Percentiles rank a stretch among this genome's conserved stretches.
Conservation (phyloP, 2,797 vertebrate species). For the Dromococcyx pavoninus region DNA sequence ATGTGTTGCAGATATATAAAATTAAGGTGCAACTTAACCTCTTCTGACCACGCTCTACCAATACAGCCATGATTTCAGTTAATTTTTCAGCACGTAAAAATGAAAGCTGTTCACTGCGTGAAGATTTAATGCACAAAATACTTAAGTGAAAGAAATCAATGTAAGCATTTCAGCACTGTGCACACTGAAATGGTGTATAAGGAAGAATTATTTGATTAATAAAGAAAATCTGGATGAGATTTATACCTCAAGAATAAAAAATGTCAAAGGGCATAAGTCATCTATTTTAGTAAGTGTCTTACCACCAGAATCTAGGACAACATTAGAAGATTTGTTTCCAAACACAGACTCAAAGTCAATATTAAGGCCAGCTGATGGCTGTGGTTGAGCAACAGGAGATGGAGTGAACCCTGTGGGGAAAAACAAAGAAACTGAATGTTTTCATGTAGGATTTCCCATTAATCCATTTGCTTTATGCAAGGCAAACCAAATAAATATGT, state of each 20-base stretch:
- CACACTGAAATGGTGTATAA: fast-evolving
- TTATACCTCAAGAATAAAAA: background rate
- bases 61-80: background rate
- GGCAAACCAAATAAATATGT: background rate
- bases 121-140: background rate
- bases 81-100: background rate
- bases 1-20: background rate
- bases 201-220: background rate
- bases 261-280: background rate
- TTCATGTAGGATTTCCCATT: background rate
- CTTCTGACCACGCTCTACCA: background rate
- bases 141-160: background rate
- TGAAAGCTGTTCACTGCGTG: background rate
- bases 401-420: constrained; percentile 83
- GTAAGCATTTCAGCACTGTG: background rate
- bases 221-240: background rate
- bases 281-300: constrained; percentile 61
- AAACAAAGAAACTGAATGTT: background rate
- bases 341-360: constrained; percentile 97
- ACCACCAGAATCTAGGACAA: constrained; percentile 88
- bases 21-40: background rate
- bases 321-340: constrained; percentile 88
- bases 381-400: constrained; percentile 85
- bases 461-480: background rate
- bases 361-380: constrained; percentile 89